Evolutionary conservation across 1,140 invertebrate genomes (phyloP).

Genomic region (Trachelipus rathkii): DNA sequence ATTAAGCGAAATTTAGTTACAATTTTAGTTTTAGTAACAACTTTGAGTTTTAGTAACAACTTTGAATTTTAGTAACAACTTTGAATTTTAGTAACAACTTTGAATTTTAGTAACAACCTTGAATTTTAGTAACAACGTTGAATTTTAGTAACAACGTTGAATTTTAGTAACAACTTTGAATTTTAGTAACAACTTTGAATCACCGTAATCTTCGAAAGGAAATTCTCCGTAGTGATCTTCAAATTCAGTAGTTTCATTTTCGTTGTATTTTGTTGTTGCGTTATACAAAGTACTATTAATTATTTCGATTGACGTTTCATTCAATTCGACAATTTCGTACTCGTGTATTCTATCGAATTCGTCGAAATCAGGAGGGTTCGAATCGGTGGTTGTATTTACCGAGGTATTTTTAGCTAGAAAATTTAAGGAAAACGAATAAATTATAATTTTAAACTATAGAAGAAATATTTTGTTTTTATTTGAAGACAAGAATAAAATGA

Average conservation of each 20-base stretch:
- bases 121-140: neutral
- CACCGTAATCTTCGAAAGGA: neutral
- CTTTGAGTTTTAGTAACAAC: neutral
- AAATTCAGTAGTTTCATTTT: neutral
- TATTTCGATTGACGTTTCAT: neutral
- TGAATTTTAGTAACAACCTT: neutral
- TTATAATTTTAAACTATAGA: no score
- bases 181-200: neutral
- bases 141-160: neutral
- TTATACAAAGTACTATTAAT: neutral
- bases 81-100: neutral
- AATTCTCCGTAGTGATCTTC: neutral
- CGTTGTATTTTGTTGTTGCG: neutral
- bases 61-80: neutral
- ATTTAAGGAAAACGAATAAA: no score
- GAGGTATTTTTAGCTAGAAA: no score
- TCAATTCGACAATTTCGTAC: constrained; percentile 1
- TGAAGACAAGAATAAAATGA: no score
- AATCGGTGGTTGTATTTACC: no score
- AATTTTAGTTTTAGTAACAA: neutral
- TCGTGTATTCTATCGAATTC: neutral
- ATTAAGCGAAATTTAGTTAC: neutral
- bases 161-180: neutral
- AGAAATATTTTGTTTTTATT: no score
- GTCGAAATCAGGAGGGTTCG: no score